These are phyloP conservation scores for Chaenocephalus aceratus DNA, from an alignment of 2,113 vertebrate genomes.

Conservation along the genomic window DNA sequence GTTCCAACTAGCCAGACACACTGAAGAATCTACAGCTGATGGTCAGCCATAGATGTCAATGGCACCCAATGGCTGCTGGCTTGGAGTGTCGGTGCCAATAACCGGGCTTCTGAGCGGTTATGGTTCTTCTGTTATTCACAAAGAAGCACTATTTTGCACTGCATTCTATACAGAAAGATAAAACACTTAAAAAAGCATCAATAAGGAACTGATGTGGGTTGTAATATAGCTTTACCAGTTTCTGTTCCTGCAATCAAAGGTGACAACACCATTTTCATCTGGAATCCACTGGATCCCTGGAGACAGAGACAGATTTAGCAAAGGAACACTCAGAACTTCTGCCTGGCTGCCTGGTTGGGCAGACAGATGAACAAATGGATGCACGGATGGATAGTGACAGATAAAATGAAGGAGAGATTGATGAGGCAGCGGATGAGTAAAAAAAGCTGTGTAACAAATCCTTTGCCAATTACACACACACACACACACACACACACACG, in stretches of 20 bases:
- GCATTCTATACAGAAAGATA: not conserved
- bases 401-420: slow-evolving; percentile 43
- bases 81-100: not conserved
- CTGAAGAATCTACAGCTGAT: not conserved
- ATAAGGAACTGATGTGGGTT: not conserved
- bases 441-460: slow-evolving; percentile 57
- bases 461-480: slow-evolving; percentile 43
- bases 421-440: slow-evolving; percentile 41
- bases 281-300: slow-evolving; percentile 95
- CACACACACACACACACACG: not conserved
- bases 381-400: slow-evolving; percentile 35
- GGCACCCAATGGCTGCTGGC: not conserved
- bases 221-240: slow-evolving; percentile 87
- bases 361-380: slow-evolving; percentile 17
- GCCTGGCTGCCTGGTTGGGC: not conserved
- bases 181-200: not conserved
- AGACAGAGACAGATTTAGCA: slow-evolving; percentile 10
- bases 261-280: slow-evolving; percentile 95
- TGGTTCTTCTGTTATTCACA: not conserved
- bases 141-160: not conserved
- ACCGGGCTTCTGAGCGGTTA: not conserved
- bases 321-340: not conserved
- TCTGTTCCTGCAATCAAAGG: slow-evolving; percentile 94
- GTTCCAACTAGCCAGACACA: not conserved
- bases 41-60: not conserved